phyloP scores from a whole-genome alignment of 2,113 vertebrate genomes.

The Hepsetus odoe region DNA sequence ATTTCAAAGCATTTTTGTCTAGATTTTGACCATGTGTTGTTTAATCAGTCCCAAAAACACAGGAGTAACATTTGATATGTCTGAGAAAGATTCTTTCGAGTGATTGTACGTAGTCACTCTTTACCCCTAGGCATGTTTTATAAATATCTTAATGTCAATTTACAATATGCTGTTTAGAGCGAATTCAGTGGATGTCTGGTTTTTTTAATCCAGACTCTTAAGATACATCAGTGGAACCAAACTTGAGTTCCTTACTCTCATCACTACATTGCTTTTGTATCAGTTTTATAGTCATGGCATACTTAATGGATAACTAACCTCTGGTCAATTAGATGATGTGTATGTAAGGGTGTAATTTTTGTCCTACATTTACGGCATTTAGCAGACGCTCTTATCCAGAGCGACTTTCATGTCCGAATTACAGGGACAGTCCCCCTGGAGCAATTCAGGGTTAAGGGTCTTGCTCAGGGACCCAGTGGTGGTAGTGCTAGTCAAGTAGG shows the following conservation, averaged over 20 bases:
- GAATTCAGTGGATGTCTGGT: background rate
- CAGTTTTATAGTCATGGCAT: background rate
- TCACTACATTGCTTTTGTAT: background rate
- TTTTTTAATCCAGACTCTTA: background rate
- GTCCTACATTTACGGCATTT: too few species aligned
- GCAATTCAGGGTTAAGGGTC: too few species aligned
- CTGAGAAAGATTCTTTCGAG: constrained; percentile 1
- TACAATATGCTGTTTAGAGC: constrained; percentile 22
- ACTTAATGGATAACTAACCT: too few species aligned
- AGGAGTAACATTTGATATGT: constrained; percentile 5
- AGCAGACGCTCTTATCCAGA: too few species aligned
- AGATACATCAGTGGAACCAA: background rate
- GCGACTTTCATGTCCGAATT: too few species aligned
- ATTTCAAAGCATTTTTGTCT: background rate
- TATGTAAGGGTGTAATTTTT: too few species aligned
- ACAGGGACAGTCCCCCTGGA: too few species aligned
- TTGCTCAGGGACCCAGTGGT: too few species aligned
- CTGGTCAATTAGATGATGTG: too few species aligned
- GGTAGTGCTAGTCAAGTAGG: too few species aligned
- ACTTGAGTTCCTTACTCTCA: background rate
- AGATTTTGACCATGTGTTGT: background rate
- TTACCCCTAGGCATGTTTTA: constrained; percentile 24
- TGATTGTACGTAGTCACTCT: background rate
- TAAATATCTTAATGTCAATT: constrained; percentile 49
- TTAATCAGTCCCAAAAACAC: constrained; percentile 14